Evolutionary conservation across 2,888 invertebrate genomes (phyloP), one percentile per base, ranked within the genome.

Genomic region (Phyllotreta striolata): DNA sequence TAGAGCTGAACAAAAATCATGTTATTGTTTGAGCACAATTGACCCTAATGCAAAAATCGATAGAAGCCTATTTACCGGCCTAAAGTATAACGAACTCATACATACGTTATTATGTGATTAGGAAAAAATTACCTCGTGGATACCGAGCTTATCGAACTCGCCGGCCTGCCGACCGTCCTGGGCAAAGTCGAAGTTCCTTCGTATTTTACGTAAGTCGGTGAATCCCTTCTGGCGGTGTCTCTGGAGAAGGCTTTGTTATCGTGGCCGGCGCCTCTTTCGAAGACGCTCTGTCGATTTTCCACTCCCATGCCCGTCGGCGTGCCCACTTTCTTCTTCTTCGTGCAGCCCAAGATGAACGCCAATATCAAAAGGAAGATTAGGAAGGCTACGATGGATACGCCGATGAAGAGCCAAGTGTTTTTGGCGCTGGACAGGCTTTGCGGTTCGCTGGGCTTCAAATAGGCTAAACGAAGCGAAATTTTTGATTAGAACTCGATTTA

Each of bases 371-470:
- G 77, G 8, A 90, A 74, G 4, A 90, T 77, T 1, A 89, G 77
- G 3, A 89, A 77, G 0, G 87, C 88, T 3, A 86, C 84, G 13
- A 87, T 83, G 1, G 87, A 86, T 0, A 88, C 87, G 0, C 88
- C 86, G 0, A 87, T 85, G 59, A 91, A 81, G 0, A 90, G 83
- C 90, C 90, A 91, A 0, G 84, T 84, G 68, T 85, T 85, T 63
- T 84, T 82, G 47, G 81, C 75, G 72, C 83, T 70, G 73, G 85
- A 78, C 12, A 86, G 84, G 1, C 88, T 87, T 67, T 89, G 80
- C 2, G 89, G 87, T 68, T 85, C 86, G 0, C 86, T 84, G 41
- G 87, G 86, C 78, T 88, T 89, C 75, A 90, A 81, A 80, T 89
- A 91, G 66, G 91, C 91, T 91, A 83, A 14, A 80, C 80, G 41